Base-by-base conservation (phyloP, 2,797 vertebrate species). In the Poecile montanus region DNA sequence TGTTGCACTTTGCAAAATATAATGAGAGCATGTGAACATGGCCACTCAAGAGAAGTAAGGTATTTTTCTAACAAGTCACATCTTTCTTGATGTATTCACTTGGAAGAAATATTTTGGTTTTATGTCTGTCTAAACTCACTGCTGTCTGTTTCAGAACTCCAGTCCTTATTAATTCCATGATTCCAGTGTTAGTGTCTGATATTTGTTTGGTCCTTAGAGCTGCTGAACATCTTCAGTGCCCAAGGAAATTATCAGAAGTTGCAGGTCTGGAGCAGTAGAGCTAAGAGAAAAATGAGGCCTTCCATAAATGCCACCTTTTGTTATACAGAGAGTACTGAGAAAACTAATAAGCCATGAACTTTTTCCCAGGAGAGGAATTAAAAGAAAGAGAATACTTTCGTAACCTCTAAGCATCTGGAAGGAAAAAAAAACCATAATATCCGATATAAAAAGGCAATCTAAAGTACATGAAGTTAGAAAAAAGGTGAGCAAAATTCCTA, bases 371-470 rank as follows among this genome's bases (percentile, higher is more conserved):
- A 63, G 79, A 74, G 22, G 66, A 82, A 77, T 88, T 44, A 87
- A 91, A 93, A 70, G 80, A 85, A 88, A 71, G 25, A 85, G 91
- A 88, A 91, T 54, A 7, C 38, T 81, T 73, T 78, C 51, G 53
- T 91, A 74, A 51, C 60, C 51, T 79, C 20, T 60, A 48, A 82
- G 47, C 40, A 84, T 74, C 27, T 87, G 65, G 29, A 92, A 85
- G 36, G 12, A 47, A 84, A 81, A 81, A 77, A 30, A 0, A 36
- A 36, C 9, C 47, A 10, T 54, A 77, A 36, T 51, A 67, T 38
- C 23, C 56, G 50, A 53, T 74, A 30, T 14, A 50, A 85, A 73
- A 57, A 74, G 29, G 23, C 16, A 74, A 9, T 83, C n/a, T 70
- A 60, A 94, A 70, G 29, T 72, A 61, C 11, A 16, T 36, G 42